These are phyloP conservation scores for Lissocephala sabroskyi DNA, from an alignment of 2,888 invertebrate species.

Conservation along the genomic window DNA sequence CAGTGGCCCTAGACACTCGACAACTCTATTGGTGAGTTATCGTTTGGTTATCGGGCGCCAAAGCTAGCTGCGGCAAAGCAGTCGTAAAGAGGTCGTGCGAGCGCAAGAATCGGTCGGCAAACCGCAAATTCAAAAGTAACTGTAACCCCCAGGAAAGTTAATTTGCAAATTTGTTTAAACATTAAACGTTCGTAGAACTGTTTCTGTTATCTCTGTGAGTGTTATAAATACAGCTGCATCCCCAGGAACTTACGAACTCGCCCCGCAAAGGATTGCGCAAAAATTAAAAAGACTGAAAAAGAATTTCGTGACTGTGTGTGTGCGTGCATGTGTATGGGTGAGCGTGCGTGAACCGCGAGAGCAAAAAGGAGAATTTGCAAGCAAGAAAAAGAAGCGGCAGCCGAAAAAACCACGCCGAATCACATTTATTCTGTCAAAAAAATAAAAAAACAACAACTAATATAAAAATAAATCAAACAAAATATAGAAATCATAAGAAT, in stretches of 20 bases:
- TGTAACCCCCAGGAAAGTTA: constrained; percentile 22
- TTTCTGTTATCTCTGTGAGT: constrained; percentile 29
- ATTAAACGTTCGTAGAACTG: constrained; percentile 25
- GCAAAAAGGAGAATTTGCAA: constrained; percentile 49
- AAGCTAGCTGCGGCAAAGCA: too few species aligned
- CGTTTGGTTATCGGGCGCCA: constrained; percentile 36
- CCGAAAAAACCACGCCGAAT: constrained; percentile 29
- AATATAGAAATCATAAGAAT: constrained; percentile 3
- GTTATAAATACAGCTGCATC: constrained; percentile 20
- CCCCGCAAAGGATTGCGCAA: constrained; percentile 33
- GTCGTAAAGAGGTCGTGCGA: constrained; percentile 43
- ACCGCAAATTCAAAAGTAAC: constrained; percentile 39
- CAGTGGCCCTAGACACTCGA: too few species aligned
- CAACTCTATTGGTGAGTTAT: constrained; percentile 9
- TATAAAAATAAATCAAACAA: background rate
- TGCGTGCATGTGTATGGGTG: constrained; percentile 31
- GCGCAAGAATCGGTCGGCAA: constrained; percentile 43
- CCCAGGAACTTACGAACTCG: constrained; percentile 23
- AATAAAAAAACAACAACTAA: constrained; percentile 19
- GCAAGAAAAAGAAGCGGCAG: constrained; percentile 26
- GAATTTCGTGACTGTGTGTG: constrained; percentile 36
- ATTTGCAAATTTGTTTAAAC: constrained; percentile 25
- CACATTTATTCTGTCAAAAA: constrained; percentile 28
- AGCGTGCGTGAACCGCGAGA: constrained; percentile 32
- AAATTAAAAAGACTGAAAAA: constrained; percentile 22